Evolutionary conservation across 2,888 invertebrate species (phyloP), one percentile per base, ranked within the genome.

Genomic region (Oscheius sp.): DNA sequence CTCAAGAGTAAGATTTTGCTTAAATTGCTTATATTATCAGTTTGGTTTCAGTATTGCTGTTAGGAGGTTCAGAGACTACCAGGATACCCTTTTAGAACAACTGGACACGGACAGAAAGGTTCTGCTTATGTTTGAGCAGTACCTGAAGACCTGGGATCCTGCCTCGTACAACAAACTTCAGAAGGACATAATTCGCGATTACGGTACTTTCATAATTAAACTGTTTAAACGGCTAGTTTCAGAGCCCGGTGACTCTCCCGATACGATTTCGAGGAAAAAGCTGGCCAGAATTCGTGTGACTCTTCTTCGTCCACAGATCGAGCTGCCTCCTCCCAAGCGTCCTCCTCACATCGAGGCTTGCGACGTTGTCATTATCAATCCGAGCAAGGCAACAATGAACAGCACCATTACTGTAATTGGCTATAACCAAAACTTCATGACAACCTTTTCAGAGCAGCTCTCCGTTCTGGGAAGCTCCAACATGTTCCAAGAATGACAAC

Each of bases 401-500:
- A 10, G 21, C 2, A 3, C 11, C 13, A 13, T 71, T 10, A 35
- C 21, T n/a, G 71, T 71, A 32, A 47, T 21, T 21, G 21, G 71
- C 32, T 33, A 4, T 60, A 5, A 51, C 2, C 3, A 13, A 42
- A 9, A 2, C 37, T 48, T 66, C 7, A 50, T 32, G 10, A 21
- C 5, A 5, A 47, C 63, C 21, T 37, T 50, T 53, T 68, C 29
- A 72, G 72, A 48, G 5, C 37, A 37, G 50, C 32, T 72, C 72
- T 51, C 72, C 72, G n/a, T 72, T 62, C 53, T 72, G 72, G 72
- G 60, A 51, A 62, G 72, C 60, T n/a, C 53, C 72, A 62, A 29
- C 60, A 4, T 9, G 11, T 33, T 37, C 35, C 33, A 37, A n/a
- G n/a, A 11, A 32, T 33, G 42, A 60, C 5, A 9, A 35, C 59